Percentiles rank a stretch among this genome's conserved stretches.
Conservation (phyloP, 2,797 vertebrate genomes). For the Eulemur mongoz region DNA sequence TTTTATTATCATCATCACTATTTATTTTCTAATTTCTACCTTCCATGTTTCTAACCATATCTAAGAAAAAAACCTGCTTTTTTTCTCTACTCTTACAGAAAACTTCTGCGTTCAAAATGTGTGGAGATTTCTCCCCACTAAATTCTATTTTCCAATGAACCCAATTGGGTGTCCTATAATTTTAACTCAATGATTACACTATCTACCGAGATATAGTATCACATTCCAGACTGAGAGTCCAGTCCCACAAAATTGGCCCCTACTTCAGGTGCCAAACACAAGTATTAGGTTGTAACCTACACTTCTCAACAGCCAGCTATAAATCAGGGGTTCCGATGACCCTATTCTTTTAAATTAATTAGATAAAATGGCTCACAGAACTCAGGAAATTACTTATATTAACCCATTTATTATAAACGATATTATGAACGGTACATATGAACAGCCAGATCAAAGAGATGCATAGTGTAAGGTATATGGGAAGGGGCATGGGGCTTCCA, state of each 20-base stretch:
- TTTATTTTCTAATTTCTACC: constrained; percentile 2
- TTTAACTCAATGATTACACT: not conserved
- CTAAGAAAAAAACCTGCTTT: not conserved
- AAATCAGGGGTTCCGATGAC: not conserved
- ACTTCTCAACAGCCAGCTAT: not conserved
- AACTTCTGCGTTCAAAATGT: not conserved
- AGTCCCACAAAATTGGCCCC: not conserved
- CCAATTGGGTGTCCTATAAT: not conserved
- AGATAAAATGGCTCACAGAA: not conserved
- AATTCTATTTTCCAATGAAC: not conserved
- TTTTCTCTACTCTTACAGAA: not conserved
- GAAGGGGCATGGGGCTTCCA: not conserved
- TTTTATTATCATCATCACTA: not conserved
- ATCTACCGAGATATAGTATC: not conserved
- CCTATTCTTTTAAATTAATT: not conserved
- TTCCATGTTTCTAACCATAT: not conserved
- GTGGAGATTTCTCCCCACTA: not conserved
- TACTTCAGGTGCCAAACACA: not conserved
- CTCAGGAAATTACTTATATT: not conserved
- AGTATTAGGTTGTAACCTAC: not conserved
- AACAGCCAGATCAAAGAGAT: not conserved
- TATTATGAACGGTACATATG: not conserved
- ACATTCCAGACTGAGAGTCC: not conserved
- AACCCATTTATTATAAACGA: not conserved
- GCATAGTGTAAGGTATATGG: not conserved